phyloP scores from a whole-genome alignment of 2,797 vertebrate species.

The Sarcophilus harrisii region DNA sequence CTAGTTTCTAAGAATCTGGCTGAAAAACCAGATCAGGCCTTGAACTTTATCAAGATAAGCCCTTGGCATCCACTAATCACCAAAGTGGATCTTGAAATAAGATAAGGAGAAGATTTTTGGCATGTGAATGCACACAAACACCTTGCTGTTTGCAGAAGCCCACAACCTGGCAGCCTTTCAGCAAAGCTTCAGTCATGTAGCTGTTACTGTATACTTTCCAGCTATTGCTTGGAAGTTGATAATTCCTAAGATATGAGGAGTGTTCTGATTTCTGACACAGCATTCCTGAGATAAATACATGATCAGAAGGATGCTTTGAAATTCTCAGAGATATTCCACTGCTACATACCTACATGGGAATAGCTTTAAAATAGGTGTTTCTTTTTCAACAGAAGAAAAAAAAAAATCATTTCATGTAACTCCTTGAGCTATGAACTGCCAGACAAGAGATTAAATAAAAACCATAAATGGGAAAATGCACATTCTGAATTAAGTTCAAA shows the following conservation, averaged over 20 bases:
- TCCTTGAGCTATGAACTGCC: constrained; percentile 76
- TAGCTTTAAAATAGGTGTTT: constrained; percentile 87
- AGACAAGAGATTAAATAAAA: constrained; percentile 88
- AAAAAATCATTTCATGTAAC: constrained; percentile 24
- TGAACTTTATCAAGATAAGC: constrained; percentile 87
- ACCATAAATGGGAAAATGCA: constrained; percentile 85
- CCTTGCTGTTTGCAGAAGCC: constrained; percentile 85
- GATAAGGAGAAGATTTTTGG: constrained; percentile 85
- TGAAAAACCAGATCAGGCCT: constrained; percentile 82
- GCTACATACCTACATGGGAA: constrained; percentile 84
- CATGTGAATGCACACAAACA: constrained; percentile 86
- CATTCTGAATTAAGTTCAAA: constrained; percentile 66
- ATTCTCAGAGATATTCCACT: constrained; percentile 89
- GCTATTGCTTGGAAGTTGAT: constrained; percentile 90
- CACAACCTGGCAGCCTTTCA: constrained; percentile 86
- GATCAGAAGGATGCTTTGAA: constrained; percentile 95
- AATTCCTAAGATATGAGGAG: constrained; percentile 99
- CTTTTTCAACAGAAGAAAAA: constrained; percentile 59
- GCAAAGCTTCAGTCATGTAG: constrained; percentile 87
- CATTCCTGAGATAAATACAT: constrained; percentile 99
- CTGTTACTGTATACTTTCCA: constrained; percentile 96
- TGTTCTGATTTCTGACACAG: constrained; percentile 97
- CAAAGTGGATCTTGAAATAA: constrained; percentile 84
- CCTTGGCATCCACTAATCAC: constrained; percentile 85
- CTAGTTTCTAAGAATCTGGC: constrained; percentile 73